phyloP scores from a whole-genome alignment of 2,888 invertebrate species.

The Xylota segnis region DNA sequence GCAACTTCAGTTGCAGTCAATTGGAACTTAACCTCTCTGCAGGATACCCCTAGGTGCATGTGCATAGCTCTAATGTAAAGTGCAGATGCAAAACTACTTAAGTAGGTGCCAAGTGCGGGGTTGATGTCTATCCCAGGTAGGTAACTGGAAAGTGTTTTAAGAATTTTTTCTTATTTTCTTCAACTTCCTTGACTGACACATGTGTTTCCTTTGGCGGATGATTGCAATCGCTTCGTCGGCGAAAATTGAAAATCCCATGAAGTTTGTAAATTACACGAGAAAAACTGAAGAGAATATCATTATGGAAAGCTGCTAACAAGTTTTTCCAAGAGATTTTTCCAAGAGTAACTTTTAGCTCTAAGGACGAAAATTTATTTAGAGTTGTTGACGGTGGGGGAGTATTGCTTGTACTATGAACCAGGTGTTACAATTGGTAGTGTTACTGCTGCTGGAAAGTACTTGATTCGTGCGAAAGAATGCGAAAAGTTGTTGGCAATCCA shows the following conservation, averaged over 20 bases:
- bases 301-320: conserved; percentile 67
- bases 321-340: conserved; percentile 40
- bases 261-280: conserved; percentile 59
- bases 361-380: conserved; percentile 39
- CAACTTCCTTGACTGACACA: conserved; percentile 42
- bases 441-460: neutral
- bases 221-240: conserved; percentile 44
- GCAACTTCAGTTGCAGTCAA: conserved; percentile 29
- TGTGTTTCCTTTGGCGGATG: conserved; percentile 57
- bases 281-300: conserved; percentile 61
- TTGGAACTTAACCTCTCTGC: conserved; percentile 21
- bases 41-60: neutral
- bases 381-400: conserved; percentile 21
- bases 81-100: conserved; percentile 38
- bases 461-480: neutral
- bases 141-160: conserved; percentile 5
- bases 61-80: neutral
- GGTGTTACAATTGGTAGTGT: conserved; percentile 32
- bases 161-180: conserved; percentile 29
- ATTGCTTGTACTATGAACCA: conserved; percentile 40
- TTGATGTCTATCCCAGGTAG: neutral
- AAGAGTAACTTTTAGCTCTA: conserved; percentile 19
- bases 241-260: conserved; percentile 66
- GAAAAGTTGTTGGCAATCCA: conserved; percentile 15
- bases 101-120: conserved; percentile 27